Evolutionary conservation across 2,888 invertebrate genomes (phyloP).

Genomic region (Eilema caniola): DNA sequence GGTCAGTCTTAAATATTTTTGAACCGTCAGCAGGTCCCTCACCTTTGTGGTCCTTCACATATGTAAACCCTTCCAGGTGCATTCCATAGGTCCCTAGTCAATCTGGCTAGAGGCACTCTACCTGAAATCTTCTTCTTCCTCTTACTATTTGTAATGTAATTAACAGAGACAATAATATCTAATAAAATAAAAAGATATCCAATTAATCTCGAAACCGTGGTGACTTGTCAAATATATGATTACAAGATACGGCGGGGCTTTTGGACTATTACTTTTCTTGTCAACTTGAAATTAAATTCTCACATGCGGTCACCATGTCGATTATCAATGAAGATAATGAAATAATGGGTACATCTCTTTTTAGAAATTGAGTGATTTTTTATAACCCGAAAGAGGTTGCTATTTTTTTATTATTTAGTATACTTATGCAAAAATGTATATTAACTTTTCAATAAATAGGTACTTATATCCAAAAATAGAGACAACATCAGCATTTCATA

Average conservation of each 20-base stretch:
- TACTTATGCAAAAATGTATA: background rate
- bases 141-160: background rate
- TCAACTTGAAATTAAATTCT: conserved; percentile 52
- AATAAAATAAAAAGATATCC: conserved; percentile 19
- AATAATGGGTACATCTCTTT: conserved; percentile 34
- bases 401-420: background rate
- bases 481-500: too few species aligned
- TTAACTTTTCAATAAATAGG: too few species aligned
- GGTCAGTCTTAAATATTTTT: too few species aligned
- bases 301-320: conserved; percentile 35
- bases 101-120: too few species aligned
- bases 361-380: conserved; percentile 25
- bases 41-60: too few species aligned
- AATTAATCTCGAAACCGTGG: conserved; percentile 27
- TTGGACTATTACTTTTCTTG: conserved; percentile 60
- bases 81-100: too few species aligned
- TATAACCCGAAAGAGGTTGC: background rate
- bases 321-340: conserved; percentile 44
- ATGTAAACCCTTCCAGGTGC: too few species aligned
- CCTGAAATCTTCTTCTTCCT: background rate
- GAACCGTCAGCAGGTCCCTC: too few species aligned
- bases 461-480: too few species aligned
- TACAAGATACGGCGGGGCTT: conserved; percentile 56
- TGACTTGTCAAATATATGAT: conserved; percentile 67
- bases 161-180: background rate